Evolutionary conservation across 2,888 invertebrate species (phyloP).

Genomic region (Cyrtodaria siliqua): DNA sequence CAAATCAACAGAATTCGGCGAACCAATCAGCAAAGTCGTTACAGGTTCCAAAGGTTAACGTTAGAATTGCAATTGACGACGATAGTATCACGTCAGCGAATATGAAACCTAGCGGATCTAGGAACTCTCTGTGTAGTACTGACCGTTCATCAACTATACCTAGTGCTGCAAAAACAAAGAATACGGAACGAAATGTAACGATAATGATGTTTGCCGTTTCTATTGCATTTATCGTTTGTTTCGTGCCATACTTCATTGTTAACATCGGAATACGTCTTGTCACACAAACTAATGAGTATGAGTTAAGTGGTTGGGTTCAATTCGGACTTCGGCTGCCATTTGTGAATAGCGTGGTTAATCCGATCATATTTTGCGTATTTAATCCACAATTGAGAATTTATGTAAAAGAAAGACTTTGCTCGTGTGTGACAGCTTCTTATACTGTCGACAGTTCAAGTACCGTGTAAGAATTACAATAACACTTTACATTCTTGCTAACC

Average conservation of each 20-base stretch:
- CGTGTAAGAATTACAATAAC: no score
- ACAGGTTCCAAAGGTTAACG: no score
- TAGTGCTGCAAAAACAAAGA: background rate
- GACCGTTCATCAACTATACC: no score
- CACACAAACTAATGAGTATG: conserved; percentile 5
- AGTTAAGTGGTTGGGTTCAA: conserved; percentile 21
- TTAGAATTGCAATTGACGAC: no score
- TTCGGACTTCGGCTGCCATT: conserved; percentile 46
- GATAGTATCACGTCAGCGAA: no score
- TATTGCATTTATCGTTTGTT: conserved; percentile 33
- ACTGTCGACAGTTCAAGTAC: no score
- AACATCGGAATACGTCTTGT: conserved; percentile 13
- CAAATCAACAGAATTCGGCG: no score
- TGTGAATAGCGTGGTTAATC: conserved; percentile 52
- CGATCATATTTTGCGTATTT: conserved; percentile 51
- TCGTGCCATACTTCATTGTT: conserved; percentile 45
- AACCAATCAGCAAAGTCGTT: no score
- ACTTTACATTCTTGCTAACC: no score
- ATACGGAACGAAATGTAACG: conserved; percentile 39
- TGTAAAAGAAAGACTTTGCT: background rate
- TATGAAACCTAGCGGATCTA: no score
- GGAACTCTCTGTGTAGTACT: no score
- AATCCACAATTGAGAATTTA: conserved; percentile 35
- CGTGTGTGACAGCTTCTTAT: no score
- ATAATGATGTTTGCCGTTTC: conserved; percentile 54